These are phyloP conservation scores for Cheilosia impressa DNA, from an alignment of 2,888 invertebrate genomes.

Conservation along the genomic window DNA sequence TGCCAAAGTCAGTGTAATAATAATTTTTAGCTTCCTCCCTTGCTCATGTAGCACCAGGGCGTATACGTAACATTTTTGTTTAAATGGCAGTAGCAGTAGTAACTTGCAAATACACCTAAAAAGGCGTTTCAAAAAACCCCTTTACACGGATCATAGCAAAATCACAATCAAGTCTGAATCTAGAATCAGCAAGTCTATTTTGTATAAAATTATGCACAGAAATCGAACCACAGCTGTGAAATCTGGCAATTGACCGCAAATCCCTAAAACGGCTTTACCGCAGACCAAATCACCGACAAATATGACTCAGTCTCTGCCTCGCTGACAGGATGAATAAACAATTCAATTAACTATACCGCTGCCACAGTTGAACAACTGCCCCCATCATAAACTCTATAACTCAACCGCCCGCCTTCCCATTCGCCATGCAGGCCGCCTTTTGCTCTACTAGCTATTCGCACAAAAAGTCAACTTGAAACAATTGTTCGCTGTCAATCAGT, in stretches of 20 bases:
- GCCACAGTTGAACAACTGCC: conserved; percentile 6
- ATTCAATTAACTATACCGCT: conserved; percentile 27
- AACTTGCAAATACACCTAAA: too few relatives aligned
- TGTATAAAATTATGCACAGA: conserved; percentile 6
- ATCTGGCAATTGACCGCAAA: background rate
- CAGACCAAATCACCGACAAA: conserved; percentile 9
- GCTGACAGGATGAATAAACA: conserved; percentile 55
- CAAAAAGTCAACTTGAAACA: background rate
- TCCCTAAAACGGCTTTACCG: conserved; percentile 14
- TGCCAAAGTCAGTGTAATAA: too few relatives aligned
- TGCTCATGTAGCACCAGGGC: too few relatives aligned
- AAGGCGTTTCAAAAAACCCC: too few relatives aligned
- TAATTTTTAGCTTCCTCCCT: too few relatives aligned
- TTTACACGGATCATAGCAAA: too few relatives aligned
- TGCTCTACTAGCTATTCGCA: background rate
- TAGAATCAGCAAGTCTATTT: background rate
- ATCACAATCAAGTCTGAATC: too few relatives aligned
- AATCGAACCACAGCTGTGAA: background rate
- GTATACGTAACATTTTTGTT: too few relatives aligned
- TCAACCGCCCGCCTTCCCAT: conserved; percentile 23
- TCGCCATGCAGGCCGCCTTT: conserved; percentile 13
- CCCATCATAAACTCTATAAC: conserved; percentile 15
- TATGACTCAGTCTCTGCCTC: conserved; percentile 9
- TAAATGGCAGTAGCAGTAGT: too few relatives aligned
- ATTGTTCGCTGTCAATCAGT: conserved; percentile 48